Evolutionary conservation across 2,113 vertebrate species (phyloP).

Genomic region (Odontophorus gujanensis): DNA sequence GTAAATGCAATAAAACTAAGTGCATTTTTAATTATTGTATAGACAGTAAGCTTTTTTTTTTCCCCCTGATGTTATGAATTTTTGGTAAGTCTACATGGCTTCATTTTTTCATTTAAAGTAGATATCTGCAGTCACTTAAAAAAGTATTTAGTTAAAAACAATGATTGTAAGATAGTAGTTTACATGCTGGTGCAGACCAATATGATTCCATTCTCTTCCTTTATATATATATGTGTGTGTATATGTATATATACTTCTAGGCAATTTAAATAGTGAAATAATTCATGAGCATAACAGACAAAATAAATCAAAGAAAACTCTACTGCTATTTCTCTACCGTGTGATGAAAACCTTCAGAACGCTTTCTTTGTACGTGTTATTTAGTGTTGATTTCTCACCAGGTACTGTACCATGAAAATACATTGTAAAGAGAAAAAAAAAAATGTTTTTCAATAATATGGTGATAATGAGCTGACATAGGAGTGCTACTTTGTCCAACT

Average conservation of each 20-base stretch:
- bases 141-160: not conserved
- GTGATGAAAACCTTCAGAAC: not conserved
- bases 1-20: not conserved
- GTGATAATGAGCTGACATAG: slow-evolving; percentile 1
- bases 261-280: not conserved
- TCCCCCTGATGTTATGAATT: not conserved
- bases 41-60: not conserved
- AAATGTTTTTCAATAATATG: not conserved
- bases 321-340: not conserved
- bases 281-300: not conserved
- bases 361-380: not conserved
- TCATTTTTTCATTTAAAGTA: slow-evolving; percentile 14
- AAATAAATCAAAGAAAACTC: slow-evolving; percentile 7
- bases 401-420: slow-evolving; percentile 16
- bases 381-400: not conserved
- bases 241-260: not conserved
- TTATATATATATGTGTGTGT: too few relatives aligned
- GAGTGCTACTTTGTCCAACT: not conserved
- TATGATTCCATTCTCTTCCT: not conserved
- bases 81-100: not conserved
- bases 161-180: not conserved
- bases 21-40: not conserved
- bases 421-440: slow-evolving; percentile 3
- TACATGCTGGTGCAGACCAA: not conserved
- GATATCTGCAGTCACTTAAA: not conserved